Conservation (phyloP, 2,113 vertebrate genomes). For the Aspidoscelis tigris region DNA sequence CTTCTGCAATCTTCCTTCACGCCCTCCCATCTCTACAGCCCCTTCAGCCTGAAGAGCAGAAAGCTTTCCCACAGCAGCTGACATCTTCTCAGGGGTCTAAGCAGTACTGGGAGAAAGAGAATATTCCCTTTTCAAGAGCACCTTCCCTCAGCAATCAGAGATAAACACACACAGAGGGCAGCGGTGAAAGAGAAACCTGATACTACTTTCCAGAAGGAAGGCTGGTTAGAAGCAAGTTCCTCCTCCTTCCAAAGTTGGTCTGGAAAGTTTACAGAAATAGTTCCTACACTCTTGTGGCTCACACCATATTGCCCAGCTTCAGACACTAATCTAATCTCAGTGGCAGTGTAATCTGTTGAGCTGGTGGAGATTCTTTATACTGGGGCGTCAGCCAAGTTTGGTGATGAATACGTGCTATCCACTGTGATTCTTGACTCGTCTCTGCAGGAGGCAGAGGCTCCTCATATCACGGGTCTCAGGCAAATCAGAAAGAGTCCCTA, state of each 20-base stretch:
- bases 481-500: background rate
- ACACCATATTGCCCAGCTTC: background rate
- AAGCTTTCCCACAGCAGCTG: background rate
- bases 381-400: background rate
- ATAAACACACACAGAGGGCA: background rate
- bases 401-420: background rate
- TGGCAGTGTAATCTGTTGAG: conserved; percentile 24
- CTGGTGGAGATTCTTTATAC: background rate
- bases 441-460: background rate
- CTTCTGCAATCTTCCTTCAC: background rate
- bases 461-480: background rate
- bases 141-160: background rate
- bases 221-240: background rate
- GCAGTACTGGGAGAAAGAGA: background rate
- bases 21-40: background rate
- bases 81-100: background rate
- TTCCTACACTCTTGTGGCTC: background rate
- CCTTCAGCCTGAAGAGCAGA: background rate
- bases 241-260: background rate
- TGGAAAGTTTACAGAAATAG: background rate
- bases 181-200: background rate
- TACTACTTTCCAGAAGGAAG: background rate
- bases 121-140: background rate
- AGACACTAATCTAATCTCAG: background rate
- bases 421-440: background rate